Evolutionary conservation across 2,113 vertebrate species (phyloP), one percentile per base, ranked within the genome.

Genomic region (Isurus oxyrinchus): DNA sequence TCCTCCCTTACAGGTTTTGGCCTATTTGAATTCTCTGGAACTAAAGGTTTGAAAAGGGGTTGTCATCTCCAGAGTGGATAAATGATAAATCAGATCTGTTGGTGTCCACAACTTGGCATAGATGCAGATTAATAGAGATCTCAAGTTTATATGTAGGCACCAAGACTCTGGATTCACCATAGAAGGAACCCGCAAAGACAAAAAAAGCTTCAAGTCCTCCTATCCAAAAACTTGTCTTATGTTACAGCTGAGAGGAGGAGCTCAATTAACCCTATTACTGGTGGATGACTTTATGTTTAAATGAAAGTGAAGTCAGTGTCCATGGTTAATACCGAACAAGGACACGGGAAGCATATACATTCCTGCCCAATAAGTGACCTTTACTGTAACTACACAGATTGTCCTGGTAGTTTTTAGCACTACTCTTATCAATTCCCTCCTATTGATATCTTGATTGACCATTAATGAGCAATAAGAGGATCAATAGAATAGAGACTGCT

Each of bases 241-340:
- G 94, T 49, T 95, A 53, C 44, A 72, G 94, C 44, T 72, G 66
- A 72, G 66, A 95, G 66, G 90, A 94, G 90, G 90, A 94, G 90
- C n/a, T 94, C 66, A 67, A 95, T 67, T 95, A 53, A 95, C 66
- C 40, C 94, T 49, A 31, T 49, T 69, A 25, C 44, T 66, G 35
- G 66, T 27, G 40, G 13, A 69, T 21, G 66, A 53, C 66, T 53
- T 67, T 61, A 44, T 31, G 49, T 49, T 95, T 72, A 95, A 95
- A 72, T 95, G 66, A 72, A 95, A 72, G 63, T 95, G 94, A 95
- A 53, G 44, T 49, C 66, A 72, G 40, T 44, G 63, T 10, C 66
- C 44, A 35, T 53, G 40, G 91, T 40, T 94, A 59, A 63, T 90
- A 35, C 11, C 87, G 59, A 57, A 59, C 59, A 94, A 94, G n/a